Percentiles rank a stretch among this genome's conserved stretches.
These are phyloP conservation scores for Conomelus anceps DNA, from an alignment of 2,888 invertebrate species.

Conservation along the genomic window DNA sequence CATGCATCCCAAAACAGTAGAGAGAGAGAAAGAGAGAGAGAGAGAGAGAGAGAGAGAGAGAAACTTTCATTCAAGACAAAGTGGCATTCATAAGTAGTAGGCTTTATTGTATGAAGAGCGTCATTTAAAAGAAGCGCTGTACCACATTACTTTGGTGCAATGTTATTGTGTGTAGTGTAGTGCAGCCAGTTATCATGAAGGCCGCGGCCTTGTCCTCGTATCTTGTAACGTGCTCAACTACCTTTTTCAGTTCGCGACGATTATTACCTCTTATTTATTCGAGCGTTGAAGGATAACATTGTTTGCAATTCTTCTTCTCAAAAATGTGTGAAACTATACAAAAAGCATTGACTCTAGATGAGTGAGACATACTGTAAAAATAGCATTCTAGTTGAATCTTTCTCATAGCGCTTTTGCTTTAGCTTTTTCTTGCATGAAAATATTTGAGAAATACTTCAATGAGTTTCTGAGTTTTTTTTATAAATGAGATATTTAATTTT, in stretches of 20 bases:
- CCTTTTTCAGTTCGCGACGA: background rate
- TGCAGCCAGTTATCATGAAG: background rate
- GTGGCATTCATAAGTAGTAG: background rate
- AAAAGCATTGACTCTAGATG: too few species aligned
- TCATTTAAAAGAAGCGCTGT: background rate
- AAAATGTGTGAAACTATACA: background rate
- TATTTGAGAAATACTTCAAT: too few species aligned
- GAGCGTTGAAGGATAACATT: background rate
- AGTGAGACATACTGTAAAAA: too few species aligned
- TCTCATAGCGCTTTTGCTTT: too few species aligned
- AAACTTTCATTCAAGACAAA: too few species aligned
- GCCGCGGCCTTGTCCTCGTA: background rate
- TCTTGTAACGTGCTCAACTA: background rate
- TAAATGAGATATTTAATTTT: too few species aligned
- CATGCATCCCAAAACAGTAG: too few species aligned
- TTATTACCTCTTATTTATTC: background rate
- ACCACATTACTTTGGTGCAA: background rate
- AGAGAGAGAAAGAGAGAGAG: too few species aligned
- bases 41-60: background rate
- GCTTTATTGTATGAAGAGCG: background rate
- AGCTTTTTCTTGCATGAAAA: too few species aligned
- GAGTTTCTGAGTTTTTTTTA: too few species aligned
- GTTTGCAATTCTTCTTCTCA: background rate
- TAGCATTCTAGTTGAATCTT: too few species aligned
- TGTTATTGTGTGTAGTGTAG: background rate